Evolutionary conservation across 2,888 invertebrate species (phyloP).

Genomic region (Phasia obesa): DNA sequence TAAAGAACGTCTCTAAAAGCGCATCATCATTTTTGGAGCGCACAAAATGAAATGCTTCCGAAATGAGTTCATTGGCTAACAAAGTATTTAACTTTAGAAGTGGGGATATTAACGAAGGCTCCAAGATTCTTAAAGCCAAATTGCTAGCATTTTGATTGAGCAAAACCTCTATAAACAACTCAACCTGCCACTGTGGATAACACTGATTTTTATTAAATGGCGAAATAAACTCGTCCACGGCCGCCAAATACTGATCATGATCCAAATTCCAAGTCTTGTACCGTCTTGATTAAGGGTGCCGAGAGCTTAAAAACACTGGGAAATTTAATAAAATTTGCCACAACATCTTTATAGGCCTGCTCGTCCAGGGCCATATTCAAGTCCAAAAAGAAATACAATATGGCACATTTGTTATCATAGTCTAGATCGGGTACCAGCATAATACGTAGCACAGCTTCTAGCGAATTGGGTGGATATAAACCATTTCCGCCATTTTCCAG

Average conservation of each 20-base stretch:
- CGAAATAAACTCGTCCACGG: conserved; percentile 78
- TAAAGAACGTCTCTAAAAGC: conserved; percentile 78
- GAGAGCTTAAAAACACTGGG: conserved; percentile 90
- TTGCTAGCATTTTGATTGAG: conserved; percentile 75
- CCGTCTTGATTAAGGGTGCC: conserved; percentile 89
- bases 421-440: conserved; percentile 88
- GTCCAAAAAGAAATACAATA: conserved; percentile 92
- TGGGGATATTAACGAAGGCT: conserved; percentile 75
- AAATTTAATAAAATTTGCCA: conserved; percentile 89
- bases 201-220: conserved; percentile 76
- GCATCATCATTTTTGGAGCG: conserved; percentile 77
- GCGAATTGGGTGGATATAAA: conserved; percentile 91
- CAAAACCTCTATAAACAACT: conserved; percentile 78
- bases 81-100: conserved; percentile 77
- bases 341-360: conserved; percentile 84
- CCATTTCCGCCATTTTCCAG: conserved; percentile 86
- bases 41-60: conserved; percentile 81
- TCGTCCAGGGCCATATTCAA: conserved; percentile 87
- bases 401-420: conserved; percentile 88
- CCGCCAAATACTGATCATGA: conserved; percentile 88
- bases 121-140: conserved; percentile 77
- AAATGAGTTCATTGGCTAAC: conserved; percentile 79
- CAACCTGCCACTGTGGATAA: conserved; percentile 78
- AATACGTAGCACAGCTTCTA: conserved; percentile 89
- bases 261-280: conserved; percentile 95